Evolutionary conservation across 2,888 invertebrate species (phyloP).

Genomic region (Ptilodon capucinus): DNA sequence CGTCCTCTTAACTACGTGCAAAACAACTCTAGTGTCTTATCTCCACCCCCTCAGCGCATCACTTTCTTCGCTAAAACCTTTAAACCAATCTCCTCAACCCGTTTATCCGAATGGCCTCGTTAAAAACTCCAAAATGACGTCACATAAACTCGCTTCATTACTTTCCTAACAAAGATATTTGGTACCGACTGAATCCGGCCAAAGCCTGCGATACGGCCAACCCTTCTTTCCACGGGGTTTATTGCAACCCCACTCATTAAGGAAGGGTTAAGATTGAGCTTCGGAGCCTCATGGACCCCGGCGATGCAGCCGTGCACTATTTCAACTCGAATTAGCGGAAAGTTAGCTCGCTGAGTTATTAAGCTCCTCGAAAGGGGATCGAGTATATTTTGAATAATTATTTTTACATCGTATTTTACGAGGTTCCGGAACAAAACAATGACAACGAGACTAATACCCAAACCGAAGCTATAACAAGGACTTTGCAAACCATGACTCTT

Average conservation of each 20-base stretch:
- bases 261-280: slow-evolving; percentile 60
- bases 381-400: slow-evolving; percentile 18
- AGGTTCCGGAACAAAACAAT: no score
- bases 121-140: slow-evolving; percentile 22
- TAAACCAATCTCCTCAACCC: slow-evolving; percentile 1
- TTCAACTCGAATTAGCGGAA: slow-evolving; percentile 59
- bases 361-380: slow-evolving; percentile 40
- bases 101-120: slow-evolving; percentile 9
- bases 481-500: no score
- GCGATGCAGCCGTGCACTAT: slow-evolving; percentile 47
- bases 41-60: background rate
- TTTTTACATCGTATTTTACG: slow-evolving; percentile 1
- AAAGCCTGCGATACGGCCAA: slow-evolving; percentile 34
- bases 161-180: slow-evolving; percentile 41
- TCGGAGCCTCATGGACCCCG: slow-evolving; percentile 41
- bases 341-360: slow-evolving; percentile 54
- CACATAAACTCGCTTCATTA: slow-evolving; percentile 38
- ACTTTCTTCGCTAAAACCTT: background rate
- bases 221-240: slow-evolving; percentile 39
- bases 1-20: background rate
- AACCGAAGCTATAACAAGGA: no score
- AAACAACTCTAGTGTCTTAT: background rate
- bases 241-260: slow-evolving; percentile 51
- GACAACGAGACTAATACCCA: no score
- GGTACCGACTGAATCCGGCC: slow-evolving; percentile 32